Conservation (phyloP, 2,888 invertebrate genomes). For the Andrena hattorfiana region DNA sequence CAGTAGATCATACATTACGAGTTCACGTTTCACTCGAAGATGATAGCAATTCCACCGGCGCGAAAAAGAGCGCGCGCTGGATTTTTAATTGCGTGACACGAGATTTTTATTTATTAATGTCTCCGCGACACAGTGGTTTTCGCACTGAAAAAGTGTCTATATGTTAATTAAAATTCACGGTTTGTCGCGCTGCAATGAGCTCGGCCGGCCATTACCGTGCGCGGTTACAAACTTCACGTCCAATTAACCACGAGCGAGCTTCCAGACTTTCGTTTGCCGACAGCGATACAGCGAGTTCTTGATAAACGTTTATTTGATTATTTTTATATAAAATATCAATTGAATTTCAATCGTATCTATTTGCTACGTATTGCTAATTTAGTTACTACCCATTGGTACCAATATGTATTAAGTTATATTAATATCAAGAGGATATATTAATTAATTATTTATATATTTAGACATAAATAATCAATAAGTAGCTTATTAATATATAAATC, state of each 20-base stretch:
- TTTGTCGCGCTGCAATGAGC: not conserved
- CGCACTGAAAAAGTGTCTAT: conserved; percentile 3
- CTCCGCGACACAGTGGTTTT: not conserved
- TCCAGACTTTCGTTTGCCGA: not conserved
- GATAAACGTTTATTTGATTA: not conserved
- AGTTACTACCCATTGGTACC: no score
- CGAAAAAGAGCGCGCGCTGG: not conserved
- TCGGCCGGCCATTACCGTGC: not conserved
- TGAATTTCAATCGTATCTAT: no score
- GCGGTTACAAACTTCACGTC: not conserved
- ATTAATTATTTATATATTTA: no score
- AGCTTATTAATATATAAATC: no score
- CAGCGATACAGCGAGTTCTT: not conserved
- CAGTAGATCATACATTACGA: not conserved
- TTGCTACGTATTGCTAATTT: no score
- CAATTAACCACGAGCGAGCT: not conserved
- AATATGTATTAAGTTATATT: no score
- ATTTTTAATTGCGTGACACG: conserved; percentile 30
- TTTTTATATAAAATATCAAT: conserved; percentile 14
- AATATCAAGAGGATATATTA: no score
- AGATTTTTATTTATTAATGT: conserved; percentile 31
- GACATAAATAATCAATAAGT: no score
- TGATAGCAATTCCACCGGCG: not conserved
- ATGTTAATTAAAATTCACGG: conserved; percentile 33
- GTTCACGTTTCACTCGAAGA: not conserved